Evolutionary conservation across 2,113 vertebrate genomes (phyloP).

Genomic region (Rhynchomys soricoides): DNA sequence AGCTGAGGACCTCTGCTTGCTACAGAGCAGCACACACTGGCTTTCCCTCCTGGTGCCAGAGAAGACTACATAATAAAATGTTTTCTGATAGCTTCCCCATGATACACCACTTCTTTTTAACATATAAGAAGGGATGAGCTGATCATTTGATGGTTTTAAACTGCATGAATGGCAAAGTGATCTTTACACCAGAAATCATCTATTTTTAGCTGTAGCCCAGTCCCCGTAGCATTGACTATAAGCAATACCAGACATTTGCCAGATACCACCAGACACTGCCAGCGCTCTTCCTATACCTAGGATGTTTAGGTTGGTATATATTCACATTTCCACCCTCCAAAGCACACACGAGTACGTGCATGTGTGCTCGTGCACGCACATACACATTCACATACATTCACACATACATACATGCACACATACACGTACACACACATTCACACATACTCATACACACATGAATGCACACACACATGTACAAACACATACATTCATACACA

Average conservation of each 20-base stretch:
- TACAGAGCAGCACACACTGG: background rate
- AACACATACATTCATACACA: background rate
- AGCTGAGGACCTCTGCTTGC: background rate
- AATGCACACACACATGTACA: fast-evolving
- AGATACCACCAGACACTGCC: fast-evolving
- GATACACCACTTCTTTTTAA: background rate
- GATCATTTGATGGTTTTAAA: background rate
- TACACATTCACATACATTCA: fast-evolving
- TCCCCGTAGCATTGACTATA: fast-evolving
- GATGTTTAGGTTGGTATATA: background rate
- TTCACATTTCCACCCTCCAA: background rate
- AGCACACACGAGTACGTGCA: fast-evolving
- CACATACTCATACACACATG: background rate
- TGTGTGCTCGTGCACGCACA: no score
- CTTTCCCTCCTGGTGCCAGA: background rate
- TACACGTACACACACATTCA: fast-evolving
- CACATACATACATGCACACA: fast-evolving
- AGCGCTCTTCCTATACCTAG: background rate
- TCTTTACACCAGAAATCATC: background rate
- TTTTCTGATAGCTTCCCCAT: background rate
- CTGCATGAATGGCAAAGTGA: background rate
- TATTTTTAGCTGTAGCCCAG: background rate
- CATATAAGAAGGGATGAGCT: background rate
- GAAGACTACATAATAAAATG: background rate
- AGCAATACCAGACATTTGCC: background rate